Percentiles rank a stretch among this genome's conserved stretches.
phyloP scores from a whole-genome alignment of 2,113 vertebrate species.

The Hyperopisus bebe region DNA sequence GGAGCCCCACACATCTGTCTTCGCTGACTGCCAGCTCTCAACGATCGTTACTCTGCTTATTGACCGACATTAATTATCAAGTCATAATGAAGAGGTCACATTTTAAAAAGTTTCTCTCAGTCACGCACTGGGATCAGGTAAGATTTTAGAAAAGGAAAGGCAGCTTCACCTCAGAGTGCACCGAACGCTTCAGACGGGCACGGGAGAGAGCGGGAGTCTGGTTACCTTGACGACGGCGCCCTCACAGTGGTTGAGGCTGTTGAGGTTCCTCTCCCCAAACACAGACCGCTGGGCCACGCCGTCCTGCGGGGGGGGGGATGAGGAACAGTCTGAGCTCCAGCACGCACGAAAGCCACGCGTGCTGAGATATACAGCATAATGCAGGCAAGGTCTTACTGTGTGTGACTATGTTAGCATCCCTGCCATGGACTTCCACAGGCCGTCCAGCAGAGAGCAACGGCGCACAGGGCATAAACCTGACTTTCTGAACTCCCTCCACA shows the following conservation, averaged over 20 bases:
- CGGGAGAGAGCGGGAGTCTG: constrained; percentile 24
- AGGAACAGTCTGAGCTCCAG: background rate
- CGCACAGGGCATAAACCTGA: background rate
- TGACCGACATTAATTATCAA: background rate
- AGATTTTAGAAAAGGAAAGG: background rate
- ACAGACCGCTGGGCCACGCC: constrained; percentile 73
- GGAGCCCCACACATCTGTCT: background rate
- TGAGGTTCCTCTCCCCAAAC: constrained; percentile 92
- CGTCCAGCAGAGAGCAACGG: background rate
- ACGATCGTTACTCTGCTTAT: background rate
- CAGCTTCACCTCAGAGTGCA: background rate
- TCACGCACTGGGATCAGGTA: background rate
- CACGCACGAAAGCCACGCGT: too few species aligned
- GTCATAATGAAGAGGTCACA: background rate
- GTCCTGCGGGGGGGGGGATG: constrained; percentile 60
- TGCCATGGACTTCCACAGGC: background rate
- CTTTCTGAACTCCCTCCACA: background rate
- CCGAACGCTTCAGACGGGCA: background rate
- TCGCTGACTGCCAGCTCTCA: background rate
- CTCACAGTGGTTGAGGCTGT: constrained; percentile 66
- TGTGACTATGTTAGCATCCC: too few species aligned
- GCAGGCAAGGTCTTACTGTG: background rate
- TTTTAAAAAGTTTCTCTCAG: background rate
- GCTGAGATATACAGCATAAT: background rate
- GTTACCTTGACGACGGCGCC: constrained; percentile 67